Conservation (phyloP, 2,888 invertebrate species). For the Drosophila peninsularis region DNA sequence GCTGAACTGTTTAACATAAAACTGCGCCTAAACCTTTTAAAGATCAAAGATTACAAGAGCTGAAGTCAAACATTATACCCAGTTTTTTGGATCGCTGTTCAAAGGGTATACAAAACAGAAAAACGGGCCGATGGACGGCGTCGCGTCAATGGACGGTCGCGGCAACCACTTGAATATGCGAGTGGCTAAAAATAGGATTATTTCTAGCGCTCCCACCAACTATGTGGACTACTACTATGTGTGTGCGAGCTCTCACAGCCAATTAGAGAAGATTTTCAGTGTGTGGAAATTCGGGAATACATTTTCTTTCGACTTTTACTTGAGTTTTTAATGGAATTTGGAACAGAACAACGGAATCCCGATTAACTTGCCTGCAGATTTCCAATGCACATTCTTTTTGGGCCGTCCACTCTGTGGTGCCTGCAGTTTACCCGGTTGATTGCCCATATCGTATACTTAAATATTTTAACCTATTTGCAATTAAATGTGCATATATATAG, state of each 20-base stretch:
- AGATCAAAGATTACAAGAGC: no score
- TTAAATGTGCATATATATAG: conserved; percentile 72
- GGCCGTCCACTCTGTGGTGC: conserved; percentile 86
- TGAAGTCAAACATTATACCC: not conserved
- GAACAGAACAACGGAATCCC: not conserved
- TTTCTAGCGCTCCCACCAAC: conserved; percentile 82
- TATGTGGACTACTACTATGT: conserved; percentile 49
- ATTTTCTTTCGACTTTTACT: conserved; percentile 19
- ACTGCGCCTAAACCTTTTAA: no score
- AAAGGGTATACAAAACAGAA: conserved; percentile 11
- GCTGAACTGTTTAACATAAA: no score
- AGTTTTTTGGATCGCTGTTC: not conserved
- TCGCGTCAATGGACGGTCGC: conserved; percentile 47
- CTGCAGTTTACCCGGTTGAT: conserved; percentile 87
- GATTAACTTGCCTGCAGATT: conserved; percentile 90
- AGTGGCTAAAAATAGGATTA: conserved; percentile 81
- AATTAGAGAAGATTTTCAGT: conserved; percentile 45
- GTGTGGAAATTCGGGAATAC: conserved; percentile 38
- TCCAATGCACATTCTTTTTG: conserved; percentile 93
- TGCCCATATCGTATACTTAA: conserved; percentile 86
- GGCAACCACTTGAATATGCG: conserved; percentile 83
- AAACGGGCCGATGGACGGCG: conserved; percentile 39
- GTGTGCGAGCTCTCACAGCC: conserved; percentile 51
- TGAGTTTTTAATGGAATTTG: conserved; percentile 14
- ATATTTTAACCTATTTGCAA: conserved; percentile 76